These are phyloP conservation scores for Oplegnathus fasciatus DNA, from an alignment of 2,113 vertebrate genomes.

Conservation along the genomic window DNA sequence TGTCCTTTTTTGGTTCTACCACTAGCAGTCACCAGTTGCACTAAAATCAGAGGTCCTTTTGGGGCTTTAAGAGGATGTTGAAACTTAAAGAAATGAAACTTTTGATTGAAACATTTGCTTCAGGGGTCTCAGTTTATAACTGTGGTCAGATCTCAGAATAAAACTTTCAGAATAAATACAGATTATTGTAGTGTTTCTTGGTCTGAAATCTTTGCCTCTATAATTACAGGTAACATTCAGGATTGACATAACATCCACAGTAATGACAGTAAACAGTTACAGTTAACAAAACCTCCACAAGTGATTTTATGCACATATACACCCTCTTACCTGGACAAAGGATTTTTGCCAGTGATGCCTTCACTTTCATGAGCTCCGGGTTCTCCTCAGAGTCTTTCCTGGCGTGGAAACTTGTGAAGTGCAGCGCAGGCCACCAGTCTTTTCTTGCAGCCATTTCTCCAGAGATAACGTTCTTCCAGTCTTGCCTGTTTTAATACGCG, in stretches of 20 bases:
- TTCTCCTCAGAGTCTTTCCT: constrained; percentile 83
- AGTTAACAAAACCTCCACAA: background rate
- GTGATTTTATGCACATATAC: background rate
- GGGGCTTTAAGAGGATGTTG: background rate
- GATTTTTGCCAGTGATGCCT: constrained; percentile 82
- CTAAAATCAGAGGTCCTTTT: background rate
- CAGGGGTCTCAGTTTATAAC: background rate
- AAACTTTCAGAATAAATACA: background rate
- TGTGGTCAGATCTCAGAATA: background rate
- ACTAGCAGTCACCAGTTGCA: background rate
- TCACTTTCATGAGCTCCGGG: constrained; percentile 81
- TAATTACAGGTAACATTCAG: background rate
- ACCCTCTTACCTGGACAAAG: constrained; percentile 85
- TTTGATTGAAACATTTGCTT: background rate
- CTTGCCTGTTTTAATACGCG: constrained; percentile 45
- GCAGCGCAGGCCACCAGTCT: constrained; percentile 91
- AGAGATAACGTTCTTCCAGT: constrained; percentile 71
- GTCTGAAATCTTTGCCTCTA: background rate
- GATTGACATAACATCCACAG: background rate
- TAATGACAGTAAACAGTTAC: background rate
- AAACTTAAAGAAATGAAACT: too few relatives aligned
- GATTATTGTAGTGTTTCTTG: background rate
- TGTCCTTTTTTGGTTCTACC: background rate
- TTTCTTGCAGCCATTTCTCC: constrained; percentile 86
- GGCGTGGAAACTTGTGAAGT: constrained; percentile 88